Base-by-base conservation (phyloP, 2,888 invertebrate genomes). In the Synergus itoensis region DNA sequence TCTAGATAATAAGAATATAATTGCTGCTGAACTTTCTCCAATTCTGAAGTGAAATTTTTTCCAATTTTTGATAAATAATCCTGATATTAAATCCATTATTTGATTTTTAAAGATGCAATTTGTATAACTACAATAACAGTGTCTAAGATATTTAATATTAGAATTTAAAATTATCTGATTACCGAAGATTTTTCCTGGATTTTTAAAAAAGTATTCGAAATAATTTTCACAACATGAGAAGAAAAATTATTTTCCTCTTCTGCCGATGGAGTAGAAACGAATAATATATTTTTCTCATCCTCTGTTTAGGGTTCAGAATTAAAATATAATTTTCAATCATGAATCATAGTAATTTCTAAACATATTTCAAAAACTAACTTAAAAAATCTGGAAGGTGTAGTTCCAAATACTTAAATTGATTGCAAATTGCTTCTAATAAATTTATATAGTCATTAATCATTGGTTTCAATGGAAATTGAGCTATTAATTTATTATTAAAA, bases 161-260 rank as follows among this genome's bases (percentile, higher is more conserved):
- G 1, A 4, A n/a, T 8, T 77, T 77, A 48, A 82, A 53, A 12
- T 18, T 4, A 28, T 75, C 57, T 28, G 80, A 57, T 48, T 78
- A 57, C 36, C 77, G 9, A 8, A 79, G 64, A 73, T 48, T 77
- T 78, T 1, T 78, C 53, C 43, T 76, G 63, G 28, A 82, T 77
- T 18, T 77, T 36, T 9, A 36, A n/a, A 9, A 81, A 76, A 11
- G 80, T 63, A 14, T 81, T 75, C n/a, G 76, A 57, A 53, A 84
- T 75, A 9, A 73, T 79, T 53, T 78, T 81, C 12, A 41, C 21
- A 11, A 79, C 57, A 18, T 45, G 43, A 21, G 18, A 69, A 12
- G 80, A 63, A 45, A 80, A 82, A 75, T 76, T 69, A 11, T 81
- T 53, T 36, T 57, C 43, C 21, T 53, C 21, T 16, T 28, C 4